phyloP scores from a whole-genome alignment of 2,888 invertebrate species.

The Aplocera efformata region DNA sequence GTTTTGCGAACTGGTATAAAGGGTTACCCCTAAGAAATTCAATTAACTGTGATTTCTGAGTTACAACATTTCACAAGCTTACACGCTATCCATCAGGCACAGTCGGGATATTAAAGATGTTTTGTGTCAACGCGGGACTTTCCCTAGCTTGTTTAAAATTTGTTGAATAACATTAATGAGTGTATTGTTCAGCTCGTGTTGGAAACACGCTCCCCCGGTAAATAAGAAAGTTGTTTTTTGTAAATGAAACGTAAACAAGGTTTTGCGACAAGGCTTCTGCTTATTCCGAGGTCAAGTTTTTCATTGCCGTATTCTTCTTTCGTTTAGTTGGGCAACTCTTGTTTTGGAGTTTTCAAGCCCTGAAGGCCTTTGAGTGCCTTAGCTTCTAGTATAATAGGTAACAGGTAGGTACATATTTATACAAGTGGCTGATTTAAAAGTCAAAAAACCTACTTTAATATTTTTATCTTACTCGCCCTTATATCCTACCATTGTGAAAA shows the following conservation, averaged over 20 bases:
- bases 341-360: too few relatives aligned
- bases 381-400: too few relatives aligned
- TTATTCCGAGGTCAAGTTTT: not conserved
- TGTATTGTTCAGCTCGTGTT: conserved; percentile 20
- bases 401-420: too few relatives aligned
- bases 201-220: conserved; percentile 21
- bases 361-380: too few relatives aligned
- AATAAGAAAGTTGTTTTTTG: conserved; percentile 18
- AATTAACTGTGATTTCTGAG: not conserved
- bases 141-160: conserved; percentile 26
- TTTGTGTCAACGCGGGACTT: conserved; percentile 24
- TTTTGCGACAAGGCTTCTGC: not conserved
- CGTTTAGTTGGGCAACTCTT: too few relatives aligned
- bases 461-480: too few relatives aligned
- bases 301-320: too few relatives aligned
- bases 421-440: too few relatives aligned
- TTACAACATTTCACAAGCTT: conserved; percentile 7
- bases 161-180: conserved; percentile 29
- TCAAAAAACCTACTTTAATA: too few relatives aligned
- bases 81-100: conserved; percentile 11
- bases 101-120: conserved; percentile 28
- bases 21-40: too few relatives aligned
- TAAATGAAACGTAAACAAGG: conserved; percentile 13
- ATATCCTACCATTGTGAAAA: too few relatives aligned
- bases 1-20: too few relatives aligned